Evolutionary conservation across 2,888 invertebrate genomes (phyloP), one percentile per base, ranked within the genome.

Genomic region (Tenthredo mesomela): DNA sequence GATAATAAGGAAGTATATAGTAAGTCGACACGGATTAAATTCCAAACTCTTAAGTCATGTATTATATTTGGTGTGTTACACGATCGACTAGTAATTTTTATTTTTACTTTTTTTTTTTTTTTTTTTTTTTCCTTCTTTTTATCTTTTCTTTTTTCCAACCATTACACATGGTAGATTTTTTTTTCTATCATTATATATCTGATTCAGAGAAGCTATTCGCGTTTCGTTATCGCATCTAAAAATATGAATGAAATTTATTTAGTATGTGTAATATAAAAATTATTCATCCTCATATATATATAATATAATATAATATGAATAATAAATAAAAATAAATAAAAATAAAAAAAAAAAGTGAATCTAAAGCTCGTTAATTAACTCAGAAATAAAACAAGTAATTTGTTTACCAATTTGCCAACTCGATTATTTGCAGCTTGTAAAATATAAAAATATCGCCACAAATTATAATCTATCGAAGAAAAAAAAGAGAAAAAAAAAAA

Each of bases 61-160:
- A 61, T 61, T 61, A 61, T 61, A 61, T 61, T 61, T 29, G 61
- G 61, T 61, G 61, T 29, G 25, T 61, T 61, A 61, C 61, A 61
- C 61, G 54, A 54, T n/a, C n/a, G 54, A 54, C 54, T 54, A 54
- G 54, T 54, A n/a, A 54, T 54, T 54, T 54, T 50, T 50, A 4
- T 50, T 50, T n/a, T 50, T 6, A 0, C 7, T n/a, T n/a, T 54
- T n/a, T 50, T 7, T 1, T 50, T 50, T 6, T 18, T 18, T 2
- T 29, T 29, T n/a, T 6, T n/a, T n/a, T n/a, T 54, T n/a, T 50
- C 3, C 6, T 50, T 50, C 18, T 18, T 18, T 2, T 29, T 29
- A 29, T 29, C 5, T 50, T 7, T 50, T 50, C 18, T 47, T 47
- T 15, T 47, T 9, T 58, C 29, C 9, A n/a, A n/a, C n/a, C 21